phyloP scores from a whole-genome alignment of 2,113 vertebrate species.

The Lagopus leucura region DNA sequence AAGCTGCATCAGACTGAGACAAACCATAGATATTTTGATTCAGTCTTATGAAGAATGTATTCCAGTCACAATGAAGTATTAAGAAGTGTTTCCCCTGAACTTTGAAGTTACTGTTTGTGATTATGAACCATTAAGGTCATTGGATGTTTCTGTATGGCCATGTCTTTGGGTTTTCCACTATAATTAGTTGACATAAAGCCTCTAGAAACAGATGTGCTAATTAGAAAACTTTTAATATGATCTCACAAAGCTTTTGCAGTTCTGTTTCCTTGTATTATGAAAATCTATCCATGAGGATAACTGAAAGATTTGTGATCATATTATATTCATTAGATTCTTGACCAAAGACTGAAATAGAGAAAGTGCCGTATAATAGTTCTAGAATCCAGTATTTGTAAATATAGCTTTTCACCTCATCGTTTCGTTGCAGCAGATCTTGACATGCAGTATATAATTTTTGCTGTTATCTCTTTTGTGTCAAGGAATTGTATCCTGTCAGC shows the following conservation, averaged over 20 bases:
- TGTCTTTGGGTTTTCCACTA: neutral
- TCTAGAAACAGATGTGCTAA: neutral
- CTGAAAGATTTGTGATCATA: neutral
- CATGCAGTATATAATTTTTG: neutral
- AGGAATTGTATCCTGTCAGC: neutral
- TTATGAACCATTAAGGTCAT: neutral
- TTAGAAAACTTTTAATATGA: neutral
- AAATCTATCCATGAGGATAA: neutral
- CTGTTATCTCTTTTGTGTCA: neutral
- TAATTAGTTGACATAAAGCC: neutral
- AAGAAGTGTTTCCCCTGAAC: neutral
- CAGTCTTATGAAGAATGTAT: rapidly evolving
- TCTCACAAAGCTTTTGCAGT: neutral
- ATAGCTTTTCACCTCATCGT: neutral
- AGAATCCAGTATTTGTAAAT: neutral
- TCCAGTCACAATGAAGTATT: neutral
- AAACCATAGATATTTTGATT: neutral
- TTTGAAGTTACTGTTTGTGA: neutral
- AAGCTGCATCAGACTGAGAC: neutral
- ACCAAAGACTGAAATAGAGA: neutral
- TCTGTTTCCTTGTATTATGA: neutral
- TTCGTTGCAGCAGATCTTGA: neutral
- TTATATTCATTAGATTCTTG: neutral
- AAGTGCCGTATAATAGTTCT: neutral
- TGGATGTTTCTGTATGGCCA: neutral